Evolutionary conservation across 2,888 invertebrate genomes (phyloP), one percentile per base, ranked within the genome.

Genomic region (Dicyrtomina minuta): DNA sequence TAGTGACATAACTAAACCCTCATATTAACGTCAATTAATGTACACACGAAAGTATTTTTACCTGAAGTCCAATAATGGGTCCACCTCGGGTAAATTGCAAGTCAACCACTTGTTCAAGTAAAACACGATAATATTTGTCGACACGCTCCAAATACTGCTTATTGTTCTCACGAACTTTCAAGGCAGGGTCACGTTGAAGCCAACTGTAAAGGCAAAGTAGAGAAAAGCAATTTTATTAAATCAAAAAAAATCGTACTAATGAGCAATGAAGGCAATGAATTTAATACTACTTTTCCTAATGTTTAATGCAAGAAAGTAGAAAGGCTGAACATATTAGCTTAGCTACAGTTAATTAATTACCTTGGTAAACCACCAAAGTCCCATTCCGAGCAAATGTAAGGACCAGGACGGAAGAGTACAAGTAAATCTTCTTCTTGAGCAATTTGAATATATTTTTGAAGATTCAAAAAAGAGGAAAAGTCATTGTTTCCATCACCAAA

Each of bases 371-470:
- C 82, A 20, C 82, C 82, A 68, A 81, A 81, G 15, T 86, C 86
- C 84, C 85, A 85, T 78, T 86, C 86, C 6, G 83, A 83, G 79
- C 86, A 86, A 71, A 85, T 85, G 78, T 85, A 86, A 1, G 86
- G 86, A 1, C 86, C 86, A 15, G 85, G 82, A 55, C 86, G 79
- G 2, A 86, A 78, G 15, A 86, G 80, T 2, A 85, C 85, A 20
- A 84, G 80, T 53, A 86, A 79, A 68, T 84, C 85, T 74, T 83
- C 82, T 66, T 83, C 82, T 76, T 84, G 81, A 0, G 84, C 85
- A 44, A 81, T 80, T 73, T 82, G 74, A 13, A 86, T 76, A 77
- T 84, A 86, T 20, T 74, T 72, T 0, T 78, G 76, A 4, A 81
- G 61, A 74, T 81, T 79, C 51, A 82, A 70, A 70, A 80, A 80